Evolutionary conservation across 2,797 vertebrate species (phyloP), one percentile per base, ranked within the genome.

Genomic region (Leptatherina wallacei): DNA sequence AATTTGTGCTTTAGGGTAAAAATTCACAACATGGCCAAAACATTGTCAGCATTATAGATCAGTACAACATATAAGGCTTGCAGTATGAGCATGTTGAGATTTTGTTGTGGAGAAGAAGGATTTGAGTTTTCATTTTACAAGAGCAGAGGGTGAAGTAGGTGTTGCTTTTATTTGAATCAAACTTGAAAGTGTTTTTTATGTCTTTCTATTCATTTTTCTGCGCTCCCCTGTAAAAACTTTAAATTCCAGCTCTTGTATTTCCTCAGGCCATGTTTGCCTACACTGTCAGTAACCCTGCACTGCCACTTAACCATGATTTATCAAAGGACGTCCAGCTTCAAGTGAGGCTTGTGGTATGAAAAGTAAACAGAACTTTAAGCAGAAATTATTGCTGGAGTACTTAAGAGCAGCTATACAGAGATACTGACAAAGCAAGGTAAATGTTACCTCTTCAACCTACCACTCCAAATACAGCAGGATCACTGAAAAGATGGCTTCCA

Each of bases 181-280:
- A 49, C 40, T 16, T 49, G 44, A 49, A 8, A n/a, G 44, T 27
- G 24, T 49, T n/a, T 58, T 7, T 30, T 27, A 32, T 32, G 49
- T 32, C 14, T 36, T 74, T 76, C 38, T 13, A 47, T 4, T 60
- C 18, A 61, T 42, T 49, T 30, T 51, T 38, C 5, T 52, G 20
- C 33, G 9, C 11, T 13, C 36, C 32, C 54, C 65, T 44, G 18
- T 20, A 6, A n/a, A 76, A 65, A 78, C 27, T 65, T 63, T 73
- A 3, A 69, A 66, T 75, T 67, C 61, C 24, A 33, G 16, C 38
- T 38, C 6, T 27, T 27, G 52, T 44, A 58, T 69, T 66, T 81
- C 73, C 51, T 69, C 12, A 35, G 55, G 36, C 20, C 58, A 59
- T 69, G 60, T 73, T 75, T 75, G 63, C 49, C 56, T 64, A 56